Evolutionary conservation across 2,888 invertebrate species (phyloP).

Genomic region (Agrochola litura): DNA sequence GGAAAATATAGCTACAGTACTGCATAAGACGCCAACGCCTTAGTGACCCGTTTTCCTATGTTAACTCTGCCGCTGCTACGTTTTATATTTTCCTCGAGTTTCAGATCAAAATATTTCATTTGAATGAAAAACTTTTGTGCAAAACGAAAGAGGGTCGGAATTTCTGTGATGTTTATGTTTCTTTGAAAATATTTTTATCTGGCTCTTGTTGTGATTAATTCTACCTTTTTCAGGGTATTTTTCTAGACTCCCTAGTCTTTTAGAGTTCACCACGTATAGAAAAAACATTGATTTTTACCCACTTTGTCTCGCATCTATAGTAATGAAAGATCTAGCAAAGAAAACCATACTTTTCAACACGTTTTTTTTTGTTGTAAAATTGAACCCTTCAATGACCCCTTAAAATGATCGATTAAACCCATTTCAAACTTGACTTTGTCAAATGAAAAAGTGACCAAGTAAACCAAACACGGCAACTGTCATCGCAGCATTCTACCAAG

Average conservation of each 20-base stretch:
- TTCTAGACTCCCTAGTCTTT: background rate
- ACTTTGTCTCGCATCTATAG: too few relatives aligned
- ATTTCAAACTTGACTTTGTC: background rate
- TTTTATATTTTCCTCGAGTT: conserved; percentile 51
- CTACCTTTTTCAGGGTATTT: conserved; percentile 28
- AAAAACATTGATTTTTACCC: too few relatives aligned
- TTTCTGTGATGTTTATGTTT: conserved; percentile 38
- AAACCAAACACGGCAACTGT: conserved; percentile 52
- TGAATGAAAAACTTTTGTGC: conserved; percentile 47
- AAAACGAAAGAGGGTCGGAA: conserved; percentile 48
- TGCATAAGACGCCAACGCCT: conserved; percentile 31
- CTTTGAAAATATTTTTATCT: conserved; percentile 32
- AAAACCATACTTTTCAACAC: background rate
- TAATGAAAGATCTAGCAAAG: background rate
- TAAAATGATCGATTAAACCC: too few relatives aligned
- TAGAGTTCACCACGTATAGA: too few relatives aligned
- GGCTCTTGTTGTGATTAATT: conserved; percentile 14
- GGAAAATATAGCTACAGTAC: conserved; percentile 6
- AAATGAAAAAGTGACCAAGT: conserved; percentile 37
- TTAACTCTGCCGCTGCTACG: conserved; percentile 40
- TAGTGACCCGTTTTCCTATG: conserved; percentile 51
- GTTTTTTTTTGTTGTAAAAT: background rate
- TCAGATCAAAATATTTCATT: conserved; percentile 58
- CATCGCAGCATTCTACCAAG: conserved; percentile 46
- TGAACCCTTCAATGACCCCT: too few relatives aligned